phyloP scores from a whole-genome alignment of 2,888 invertebrate genomes.

The Tiphia femorata region DNA sequence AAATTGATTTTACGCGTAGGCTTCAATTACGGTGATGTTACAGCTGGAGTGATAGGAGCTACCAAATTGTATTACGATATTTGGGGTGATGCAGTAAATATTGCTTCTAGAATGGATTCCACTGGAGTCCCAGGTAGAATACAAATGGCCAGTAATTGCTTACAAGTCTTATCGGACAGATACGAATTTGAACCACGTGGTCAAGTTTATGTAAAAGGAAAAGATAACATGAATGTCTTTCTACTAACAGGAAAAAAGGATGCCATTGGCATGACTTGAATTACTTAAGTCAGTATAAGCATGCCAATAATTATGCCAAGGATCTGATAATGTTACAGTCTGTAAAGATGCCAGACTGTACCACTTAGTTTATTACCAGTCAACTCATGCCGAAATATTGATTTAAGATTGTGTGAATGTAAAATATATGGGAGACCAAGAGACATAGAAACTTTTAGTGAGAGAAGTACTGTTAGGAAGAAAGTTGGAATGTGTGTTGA shows the following conservation, averaged over 20 bases:
- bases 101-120: constrained; percentile 97
- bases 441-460: too few species aligned
- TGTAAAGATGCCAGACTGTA: constrained; percentile 10
- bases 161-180: constrained; percentile 77
- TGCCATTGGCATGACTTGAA: not conserved
- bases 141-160: constrained; percentile 84
- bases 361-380: constrained; percentile 1
- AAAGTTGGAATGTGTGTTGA: not conserved
- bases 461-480: not conserved
- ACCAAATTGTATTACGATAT: constrained; percentile 97
- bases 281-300: constrained; percentile 1
- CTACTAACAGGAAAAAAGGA: constrained; percentile 75
- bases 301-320: constrained; percentile 2
- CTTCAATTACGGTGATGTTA: constrained; percentile 94
- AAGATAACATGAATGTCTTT: constrained; percentile 94
- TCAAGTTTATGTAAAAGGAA: constrained; percentile 95
- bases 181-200: constrained; percentile 95
- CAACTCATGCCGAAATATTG: constrained; percentile 2
- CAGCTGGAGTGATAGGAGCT: constrained; percentile 96
- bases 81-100: constrained; percentile 99
- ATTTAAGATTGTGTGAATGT: not conserved
- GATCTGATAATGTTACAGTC: constrained; percentile 14
- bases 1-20: constrained; percentile 89
- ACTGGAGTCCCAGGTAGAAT: constrained; percentile 91
- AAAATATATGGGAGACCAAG: not conserved